phyloP scores from a whole-genome alignment of 2,888 invertebrate species.

The Pristionchus entomophagus region DNA sequence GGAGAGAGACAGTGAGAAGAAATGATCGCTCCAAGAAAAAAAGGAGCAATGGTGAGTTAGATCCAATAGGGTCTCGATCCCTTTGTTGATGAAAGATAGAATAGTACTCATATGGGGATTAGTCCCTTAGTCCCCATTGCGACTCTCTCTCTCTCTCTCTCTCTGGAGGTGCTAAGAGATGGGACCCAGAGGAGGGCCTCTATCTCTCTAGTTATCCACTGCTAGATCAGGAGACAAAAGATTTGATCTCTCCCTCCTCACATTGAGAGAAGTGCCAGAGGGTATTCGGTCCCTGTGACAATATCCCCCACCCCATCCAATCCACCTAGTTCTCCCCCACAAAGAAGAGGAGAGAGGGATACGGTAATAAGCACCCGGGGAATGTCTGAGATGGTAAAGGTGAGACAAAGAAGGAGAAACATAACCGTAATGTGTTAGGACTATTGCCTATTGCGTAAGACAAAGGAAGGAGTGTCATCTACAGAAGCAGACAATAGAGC shows the following conservation, averaged over 20 bases:
- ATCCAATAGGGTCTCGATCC: not conserved
- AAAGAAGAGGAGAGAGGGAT: not conserved
- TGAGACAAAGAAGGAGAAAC: not conserved
- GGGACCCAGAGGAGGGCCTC: not conserved
- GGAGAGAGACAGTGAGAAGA: not conserved
- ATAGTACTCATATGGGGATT: not conserved
- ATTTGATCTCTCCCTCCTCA: not conserved
- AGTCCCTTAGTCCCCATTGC: not conserved
- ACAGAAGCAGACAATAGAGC: conserved; percentile 19
- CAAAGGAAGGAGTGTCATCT: not conserved
- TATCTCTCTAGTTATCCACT: not conserved
- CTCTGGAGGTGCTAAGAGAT: not conserved
- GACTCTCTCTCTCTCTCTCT: not conserved
- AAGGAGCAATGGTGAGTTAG: not conserved
- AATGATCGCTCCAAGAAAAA: not conserved
- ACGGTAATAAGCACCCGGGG: conserved; percentile 7
- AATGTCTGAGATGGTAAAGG: not conserved
- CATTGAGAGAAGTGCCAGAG: not conserved
- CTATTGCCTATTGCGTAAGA: not conserved
- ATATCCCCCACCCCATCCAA: not conserved
- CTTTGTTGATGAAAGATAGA: not conserved
- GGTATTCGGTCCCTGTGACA: not conserved
- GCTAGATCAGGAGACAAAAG: not conserved
- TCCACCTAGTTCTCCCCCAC: not conserved
- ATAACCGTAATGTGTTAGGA: not conserved